Evolutionary conservation across 2,113 vertebrate genomes (phyloP).

Genomic region (Eulemur rufifrons): DNA sequence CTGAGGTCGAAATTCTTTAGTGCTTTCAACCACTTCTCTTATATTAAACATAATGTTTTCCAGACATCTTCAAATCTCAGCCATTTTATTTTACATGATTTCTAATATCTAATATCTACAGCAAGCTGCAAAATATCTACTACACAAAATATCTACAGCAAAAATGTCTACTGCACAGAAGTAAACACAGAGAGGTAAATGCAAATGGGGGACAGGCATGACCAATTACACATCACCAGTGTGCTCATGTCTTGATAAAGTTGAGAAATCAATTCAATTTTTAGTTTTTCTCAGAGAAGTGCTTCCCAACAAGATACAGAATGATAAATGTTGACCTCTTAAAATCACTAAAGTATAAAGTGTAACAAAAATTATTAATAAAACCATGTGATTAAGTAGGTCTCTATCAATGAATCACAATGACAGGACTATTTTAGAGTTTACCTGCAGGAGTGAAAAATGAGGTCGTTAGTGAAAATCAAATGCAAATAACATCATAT

Average conservation of each 20-base stretch:
- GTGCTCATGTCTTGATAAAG: conserved; percentile 68
- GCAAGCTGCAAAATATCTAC: background rate
- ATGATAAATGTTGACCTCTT: conserved; percentile 84
- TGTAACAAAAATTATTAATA: conserved; percentile 77
- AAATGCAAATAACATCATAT: conserved; percentile 82
- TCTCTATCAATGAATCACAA: conserved; percentile 78
- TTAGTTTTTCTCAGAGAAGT: conserved; percentile 64
- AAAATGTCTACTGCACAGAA: background rate
- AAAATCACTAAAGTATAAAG: conserved; percentile 82
- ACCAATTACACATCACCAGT: background rate
- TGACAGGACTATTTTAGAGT: conserved; percentile 72
- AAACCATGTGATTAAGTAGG: conserved; percentile 74
- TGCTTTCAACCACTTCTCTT: background rate
- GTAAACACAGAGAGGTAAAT: background rate
- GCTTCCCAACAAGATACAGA: conserved; percentile 72
- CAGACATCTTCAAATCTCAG: background rate
- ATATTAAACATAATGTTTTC: background rate
- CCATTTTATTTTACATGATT: background rate
- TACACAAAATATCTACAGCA: background rate
- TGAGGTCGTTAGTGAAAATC: conserved; percentile 82
- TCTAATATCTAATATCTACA: background rate
- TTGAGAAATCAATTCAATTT: conserved; percentile 77
- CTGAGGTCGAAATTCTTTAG: background rate
- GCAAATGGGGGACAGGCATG: background rate
- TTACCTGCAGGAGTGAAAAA: conserved; percentile 82